A percentile compares a stretch with the other conserved stretches of the same genome.
Conservation (phyloP, 2,797 vertebrate genomes). For the Prionace glauca region DNA sequence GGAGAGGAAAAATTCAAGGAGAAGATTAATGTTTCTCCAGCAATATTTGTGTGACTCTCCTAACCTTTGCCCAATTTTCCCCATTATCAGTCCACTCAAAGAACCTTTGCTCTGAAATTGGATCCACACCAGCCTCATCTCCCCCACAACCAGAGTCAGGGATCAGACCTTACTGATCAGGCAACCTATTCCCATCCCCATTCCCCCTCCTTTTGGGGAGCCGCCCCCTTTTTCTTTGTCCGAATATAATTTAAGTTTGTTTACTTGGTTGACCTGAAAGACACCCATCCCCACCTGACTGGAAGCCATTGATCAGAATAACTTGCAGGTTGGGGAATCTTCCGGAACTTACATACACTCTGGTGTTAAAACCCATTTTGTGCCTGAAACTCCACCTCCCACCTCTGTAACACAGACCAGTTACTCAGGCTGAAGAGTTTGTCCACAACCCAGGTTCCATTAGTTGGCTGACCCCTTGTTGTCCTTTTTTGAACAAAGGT, state of each 20-base stretch:
- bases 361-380: not conserved
- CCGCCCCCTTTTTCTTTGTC: too few relatives aligned
- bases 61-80: not conserved
- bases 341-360: too few relatives aligned
- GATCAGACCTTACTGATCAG: too few relatives aligned
- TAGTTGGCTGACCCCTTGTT: not conserved
- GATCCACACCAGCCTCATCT: too few relatives aligned
- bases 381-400: not conserved
- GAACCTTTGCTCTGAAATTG: not conserved
- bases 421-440: not conserved
- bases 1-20: not conserved
- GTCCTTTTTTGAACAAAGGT: not conserved
- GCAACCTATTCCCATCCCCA: not conserved
- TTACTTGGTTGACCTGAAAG: too few relatives aligned
- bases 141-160: too few relatives aligned
- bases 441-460: not conserved
- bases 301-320: not conserved
- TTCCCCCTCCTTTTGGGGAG: too few relatives aligned
- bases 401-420: not conserved
- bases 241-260: too few relatives aligned
- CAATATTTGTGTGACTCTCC: not conserved
- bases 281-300: not conserved
- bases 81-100: not conserved
- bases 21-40: not conserved
- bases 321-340: not conserved